Base-by-base conservation (phyloP, 1,140 invertebrate genomes). In the Magallana gigas region DNA sequence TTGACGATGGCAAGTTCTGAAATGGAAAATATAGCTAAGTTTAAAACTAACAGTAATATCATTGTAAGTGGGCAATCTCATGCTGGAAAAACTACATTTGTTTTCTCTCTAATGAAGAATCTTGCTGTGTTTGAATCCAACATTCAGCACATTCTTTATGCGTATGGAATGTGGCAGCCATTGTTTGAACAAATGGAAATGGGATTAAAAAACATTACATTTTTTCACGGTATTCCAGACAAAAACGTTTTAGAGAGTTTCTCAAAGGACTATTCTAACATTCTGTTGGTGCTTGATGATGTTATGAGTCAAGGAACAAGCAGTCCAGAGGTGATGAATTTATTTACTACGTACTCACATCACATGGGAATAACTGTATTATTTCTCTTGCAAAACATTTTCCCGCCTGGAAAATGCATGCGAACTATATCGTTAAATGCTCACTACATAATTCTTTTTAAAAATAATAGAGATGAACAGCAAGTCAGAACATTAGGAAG, bases 311-410 rank as follows among this genome's bases (percentile, higher is more conserved):
- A 60, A 23, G 88, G 80, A 3, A 36, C 16, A 48, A 88, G 80
- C 36, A 71, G 9, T 62, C 11, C n/a, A 29, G 85, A 86, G 23
- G 29, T 84, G 0, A 86, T 88, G 82, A 86, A 86, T 62, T 60
- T 88, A 56, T 88, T 88, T 62, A 76, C 62, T 58, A 57, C 84
- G 5, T 36, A 56, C 8, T 83, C 62, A 1, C 87, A 88, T 62
- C 87, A 88, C 29, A 62, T 64, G 57, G 83, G 71, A 14, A 68
- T 88, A 11, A 84, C 56, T 0, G 85, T 88, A 9, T 76, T 86
- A 56, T 84, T 86, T 84, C 57, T 88, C 23, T 57, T 86, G 23
- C 88, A 88, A n/a, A 86, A 88, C 58, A 9, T 88, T 71, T 86
- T 84, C 86, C 87, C 68, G 4, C 71, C 57, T 8, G 88, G 88